Evolutionary conservation across 2,888 invertebrate genomes (phyloP).

Genomic region (Bombylius discolor): DNA sequence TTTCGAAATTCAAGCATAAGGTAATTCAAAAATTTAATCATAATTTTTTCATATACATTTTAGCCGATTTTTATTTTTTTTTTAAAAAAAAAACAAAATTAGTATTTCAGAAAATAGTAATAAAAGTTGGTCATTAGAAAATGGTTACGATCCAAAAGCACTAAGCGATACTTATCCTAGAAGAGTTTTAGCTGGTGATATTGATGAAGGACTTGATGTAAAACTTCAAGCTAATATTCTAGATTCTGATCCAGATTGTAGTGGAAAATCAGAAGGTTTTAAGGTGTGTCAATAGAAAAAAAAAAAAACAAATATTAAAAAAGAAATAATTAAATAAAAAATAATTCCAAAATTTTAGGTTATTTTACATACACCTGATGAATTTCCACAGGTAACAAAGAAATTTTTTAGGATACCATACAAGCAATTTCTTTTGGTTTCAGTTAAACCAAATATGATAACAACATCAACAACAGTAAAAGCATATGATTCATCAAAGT

Average conservation of each 20-base stretch:
- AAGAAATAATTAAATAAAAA: conserved; percentile 36
- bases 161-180: background rate
- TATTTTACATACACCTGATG: conserved; percentile 49
- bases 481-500: background rate
- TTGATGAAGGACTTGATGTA: conserved; percentile 2
- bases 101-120: background rate
- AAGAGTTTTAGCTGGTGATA: conserved; percentile 4
- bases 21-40: background rate
- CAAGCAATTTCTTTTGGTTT: conserved; percentile 49
- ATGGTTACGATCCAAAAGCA: conserved; percentile 16
- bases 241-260: conserved; percentile 1
- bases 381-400: conserved; percentile 46
- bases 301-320: background rate
- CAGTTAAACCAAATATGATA: conserved; percentile 55
- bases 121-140: conserved; percentile 18
- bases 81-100: no score
- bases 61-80: no score
- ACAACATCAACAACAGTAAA: conserved; percentile 34
- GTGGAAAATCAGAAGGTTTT: conserved; percentile 23
- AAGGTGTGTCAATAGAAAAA: conserved; percentile 6
- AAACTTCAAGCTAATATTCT: background rate
- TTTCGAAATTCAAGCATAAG: conserved; percentile 32
- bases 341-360: conserved; percentile 35
- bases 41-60: no score
- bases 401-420: conserved; percentile 50